phyloP scores from a whole-genome alignment of 2,113 vertebrate genomes.

The Syrmaticus mikado region DNA sequence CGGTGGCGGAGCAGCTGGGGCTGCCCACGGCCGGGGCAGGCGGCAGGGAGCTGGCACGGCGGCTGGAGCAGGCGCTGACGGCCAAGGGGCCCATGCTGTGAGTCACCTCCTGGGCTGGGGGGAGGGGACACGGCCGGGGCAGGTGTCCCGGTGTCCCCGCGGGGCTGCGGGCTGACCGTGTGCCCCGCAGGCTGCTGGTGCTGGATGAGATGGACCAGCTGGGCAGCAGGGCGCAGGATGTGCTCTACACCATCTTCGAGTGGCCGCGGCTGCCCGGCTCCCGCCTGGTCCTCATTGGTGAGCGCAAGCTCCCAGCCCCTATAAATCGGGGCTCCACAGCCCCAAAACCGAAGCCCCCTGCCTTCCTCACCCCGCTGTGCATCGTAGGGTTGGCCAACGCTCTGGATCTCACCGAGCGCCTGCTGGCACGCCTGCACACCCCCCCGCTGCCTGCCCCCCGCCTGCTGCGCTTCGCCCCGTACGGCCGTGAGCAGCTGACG shows the following conservation, averaged over 20 bases:
- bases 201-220: slow-evolving; percentile 97
- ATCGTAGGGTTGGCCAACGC: slow-evolving; percentile 91
- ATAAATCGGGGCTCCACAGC: neutral
- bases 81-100: slow-evolving; percentile 86
- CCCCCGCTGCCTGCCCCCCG: slow-evolving; percentile 80
- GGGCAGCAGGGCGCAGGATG: slow-evolving; percentile 93
- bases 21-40: slow-evolving; percentile 38
- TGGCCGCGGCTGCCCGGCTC: slow-evolving; percentile 88
- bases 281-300: slow-evolving; percentile 90
- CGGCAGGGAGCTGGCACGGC: slow-evolving; percentile 64
- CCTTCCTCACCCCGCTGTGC: accelerated
- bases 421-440: slow-evolving; percentile 87
- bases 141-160: neutral
- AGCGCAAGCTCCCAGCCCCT: neutral
- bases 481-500: slow-evolving; percentile 87
- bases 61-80: slow-evolving; percentile 83
- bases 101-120: slow-evolving; percentile 53
- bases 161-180: no score
- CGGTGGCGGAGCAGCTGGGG: slow-evolving; percentile 83
- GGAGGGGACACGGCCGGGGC: accelerated
- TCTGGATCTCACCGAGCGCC: slow-evolving; percentile 92
- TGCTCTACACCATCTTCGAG: slow-evolving; percentile 95
- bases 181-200: slow-evolving; percentile 84
- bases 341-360: neutral
- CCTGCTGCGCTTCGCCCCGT: slow-evolving; percentile 90